phyloP scores from a whole-genome alignment of 2,797 vertebrate genomes.

The Aldrovandia affinis region DNA sequence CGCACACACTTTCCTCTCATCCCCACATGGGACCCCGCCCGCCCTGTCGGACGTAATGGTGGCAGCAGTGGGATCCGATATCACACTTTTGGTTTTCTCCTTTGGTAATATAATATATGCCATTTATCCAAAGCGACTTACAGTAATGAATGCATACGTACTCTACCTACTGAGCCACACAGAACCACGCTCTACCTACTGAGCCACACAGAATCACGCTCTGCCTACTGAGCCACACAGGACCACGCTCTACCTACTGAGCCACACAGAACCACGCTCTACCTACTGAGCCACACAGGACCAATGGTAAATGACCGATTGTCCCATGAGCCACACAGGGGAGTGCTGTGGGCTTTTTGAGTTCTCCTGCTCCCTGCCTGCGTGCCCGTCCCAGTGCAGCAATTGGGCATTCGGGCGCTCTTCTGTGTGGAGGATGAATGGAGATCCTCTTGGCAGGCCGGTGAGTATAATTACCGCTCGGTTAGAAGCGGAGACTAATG shows the following conservation, averaged over 20 bases:
- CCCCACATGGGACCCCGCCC: background rate
- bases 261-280: too few relatives aligned
- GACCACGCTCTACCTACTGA: too few relatives aligned
- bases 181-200: too few relatives aligned
- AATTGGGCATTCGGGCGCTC: background rate
- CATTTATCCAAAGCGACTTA: background rate
- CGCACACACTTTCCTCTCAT: background rate
- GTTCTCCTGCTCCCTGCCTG: background rate
- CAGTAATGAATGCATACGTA: too few relatives aligned
- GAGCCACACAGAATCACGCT: too few relatives aligned
- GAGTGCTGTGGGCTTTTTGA: too few relatives aligned
- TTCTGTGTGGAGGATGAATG: background rate
- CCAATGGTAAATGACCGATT: too few relatives aligned
- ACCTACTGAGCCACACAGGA: too few relatives aligned
- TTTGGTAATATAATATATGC: conserved; percentile 51
- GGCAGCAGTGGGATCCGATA: conserved; percentile 52
- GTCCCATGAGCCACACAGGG: too few relatives aligned
- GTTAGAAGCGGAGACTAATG: conserved; percentile 66
- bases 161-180: too few relatives aligned
- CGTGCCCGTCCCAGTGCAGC: background rate
- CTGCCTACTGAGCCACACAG: too few relatives aligned
- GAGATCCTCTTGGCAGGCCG: conserved; percentile 49
- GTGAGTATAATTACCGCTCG: conserved; percentile 63
- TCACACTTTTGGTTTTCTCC: conserved; percentile 55
- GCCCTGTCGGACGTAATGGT: conserved; percentile 42